phyloP scores from a whole-genome alignment of 2,888 invertebrate species.

The Polydrusus pterygomalis region DNA sequence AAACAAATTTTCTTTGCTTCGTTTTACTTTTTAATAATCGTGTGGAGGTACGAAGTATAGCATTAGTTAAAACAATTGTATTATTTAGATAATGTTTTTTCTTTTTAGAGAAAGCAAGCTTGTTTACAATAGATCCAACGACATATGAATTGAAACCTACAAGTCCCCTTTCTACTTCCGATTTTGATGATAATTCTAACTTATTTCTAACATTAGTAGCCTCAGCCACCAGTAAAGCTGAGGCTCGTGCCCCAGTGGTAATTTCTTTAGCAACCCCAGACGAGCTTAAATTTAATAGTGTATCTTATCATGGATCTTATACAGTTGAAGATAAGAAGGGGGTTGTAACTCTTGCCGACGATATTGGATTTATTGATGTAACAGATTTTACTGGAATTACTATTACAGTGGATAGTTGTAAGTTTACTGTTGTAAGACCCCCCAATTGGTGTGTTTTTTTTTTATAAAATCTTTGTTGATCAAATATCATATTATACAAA shows the following conservation, averaged over 20 bases:
- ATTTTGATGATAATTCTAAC: conserved; percentile 51
- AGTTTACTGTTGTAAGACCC: conserved; percentile 10
- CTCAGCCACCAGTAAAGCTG: conserved; percentile 31
- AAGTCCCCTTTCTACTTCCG: conserved; percentile 35
- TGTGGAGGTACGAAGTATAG: too few relatives aligned
- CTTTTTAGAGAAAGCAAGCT: conserved; percentile 50
- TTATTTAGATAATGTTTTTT: not conserved
- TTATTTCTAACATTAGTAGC: conserved; percentile 55
- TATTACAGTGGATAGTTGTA: conserved; percentile 41
- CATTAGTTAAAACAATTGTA: too few relatives aligned
- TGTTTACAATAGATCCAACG: conserved; percentile 47
- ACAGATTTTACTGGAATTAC: conserved; percentile 49
- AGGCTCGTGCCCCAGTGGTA: conserved; percentile 49
- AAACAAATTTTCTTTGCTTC: too few relatives aligned
- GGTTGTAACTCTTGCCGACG: conserved; percentile 50
- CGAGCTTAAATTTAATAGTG: conserved; percentile 54
- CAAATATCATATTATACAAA: too few relatives aligned
- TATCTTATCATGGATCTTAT: conserved; percentile 57
- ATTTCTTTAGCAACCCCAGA: conserved; percentile 42
- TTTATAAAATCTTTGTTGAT: too few relatives aligned
- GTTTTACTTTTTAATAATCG: too few relatives aligned
- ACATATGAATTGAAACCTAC: conserved; percentile 47
- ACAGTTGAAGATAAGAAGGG: conserved; percentile 43
- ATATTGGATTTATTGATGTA: conserved; percentile 52
- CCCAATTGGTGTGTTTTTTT: too few relatives aligned